Evolutionary conservation across 2,888 invertebrate genomes (phyloP).

Genomic region (Erannis defoliaria): DNA sequence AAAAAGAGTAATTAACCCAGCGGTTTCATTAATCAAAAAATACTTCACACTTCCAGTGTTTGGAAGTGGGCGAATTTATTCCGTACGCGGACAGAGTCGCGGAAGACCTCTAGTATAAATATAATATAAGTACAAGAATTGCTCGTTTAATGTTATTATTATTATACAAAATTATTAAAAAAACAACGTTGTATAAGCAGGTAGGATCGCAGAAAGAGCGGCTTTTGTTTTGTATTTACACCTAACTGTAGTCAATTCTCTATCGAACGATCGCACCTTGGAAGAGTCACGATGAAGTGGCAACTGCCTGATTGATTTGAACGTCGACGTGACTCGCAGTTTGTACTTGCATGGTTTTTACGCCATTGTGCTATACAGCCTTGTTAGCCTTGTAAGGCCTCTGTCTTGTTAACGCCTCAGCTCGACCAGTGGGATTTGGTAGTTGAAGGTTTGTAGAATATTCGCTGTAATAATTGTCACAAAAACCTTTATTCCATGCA

Average conservation of each 20-base stretch:
- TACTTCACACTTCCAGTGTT: too few relatives aligned
- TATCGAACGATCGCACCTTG: not conserved
- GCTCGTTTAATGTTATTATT: too few relatives aligned
- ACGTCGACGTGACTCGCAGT: slow-evolving; percentile 23
- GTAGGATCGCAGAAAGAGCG: too few relatives aligned
- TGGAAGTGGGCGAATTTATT: too few relatives aligned
- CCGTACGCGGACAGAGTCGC: too few relatives aligned
- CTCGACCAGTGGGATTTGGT: slow-evolving; percentile 59
- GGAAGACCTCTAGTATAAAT: too few relatives aligned
- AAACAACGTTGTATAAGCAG: too few relatives aligned
- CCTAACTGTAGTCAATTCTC: not conserved
- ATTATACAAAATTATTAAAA: too few relatives aligned
- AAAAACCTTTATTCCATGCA: not conserved
- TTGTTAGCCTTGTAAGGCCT: slow-evolving; percentile 79
- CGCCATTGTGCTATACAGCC: slow-evolving; percentile 61
- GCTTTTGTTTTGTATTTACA: too few relatives aligned
- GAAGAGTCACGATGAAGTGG: slow-evolving; percentile 11
- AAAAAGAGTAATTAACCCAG: too few relatives aligned
- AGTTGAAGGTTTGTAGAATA: slow-evolving; percentile 50
- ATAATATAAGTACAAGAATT: too few relatives aligned
- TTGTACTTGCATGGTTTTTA: slow-evolving; percentile 45
- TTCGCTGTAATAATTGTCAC: not conserved
- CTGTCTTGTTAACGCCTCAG: slow-evolving; percentile 68
- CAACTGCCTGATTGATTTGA: slow-evolving; percentile 25
- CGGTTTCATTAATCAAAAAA: too few relatives aligned